Conservation (phyloP, 2,888 invertebrate species). For the Zygogramma bicolorata region DNA sequence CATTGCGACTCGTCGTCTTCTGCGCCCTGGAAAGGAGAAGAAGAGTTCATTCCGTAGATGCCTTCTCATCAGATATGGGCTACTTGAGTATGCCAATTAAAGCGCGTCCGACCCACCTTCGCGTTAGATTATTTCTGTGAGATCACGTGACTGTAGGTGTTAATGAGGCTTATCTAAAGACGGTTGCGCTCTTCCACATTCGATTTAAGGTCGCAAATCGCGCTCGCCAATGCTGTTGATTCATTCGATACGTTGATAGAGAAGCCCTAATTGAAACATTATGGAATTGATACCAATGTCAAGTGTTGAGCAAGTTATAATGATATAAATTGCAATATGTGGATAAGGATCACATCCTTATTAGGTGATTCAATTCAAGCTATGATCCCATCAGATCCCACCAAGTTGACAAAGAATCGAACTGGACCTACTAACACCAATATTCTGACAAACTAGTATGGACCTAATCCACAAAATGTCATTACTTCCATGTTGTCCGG, state of each 20-base stretch:
- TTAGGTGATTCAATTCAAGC: no score
- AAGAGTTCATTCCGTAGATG: not conserved
- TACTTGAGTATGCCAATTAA: constrained; percentile 63
- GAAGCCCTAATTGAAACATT: constrained; percentile 18
- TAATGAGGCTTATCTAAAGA: constrained; percentile 59
- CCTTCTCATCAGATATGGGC: constrained; percentile 55
- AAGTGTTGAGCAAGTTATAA: no score
- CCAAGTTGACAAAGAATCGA: no score
- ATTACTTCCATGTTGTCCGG: no score
- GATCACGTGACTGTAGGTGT: constrained; percentile 63
- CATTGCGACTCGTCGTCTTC: not conserved
- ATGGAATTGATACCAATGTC: not conserved
- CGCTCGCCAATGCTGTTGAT: constrained; percentile 26
- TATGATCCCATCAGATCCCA: no score
- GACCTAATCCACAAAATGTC: no score
- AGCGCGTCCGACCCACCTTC: constrained; percentile 59
- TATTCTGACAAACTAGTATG: no score
- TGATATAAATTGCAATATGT: no score
- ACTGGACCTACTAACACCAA: no score
- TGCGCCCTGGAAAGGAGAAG: not conserved
- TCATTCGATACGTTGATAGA: not conserved
- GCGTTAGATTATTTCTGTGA: constrained; percentile 55
- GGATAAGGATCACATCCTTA: no score
- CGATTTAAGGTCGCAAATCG: constrained; percentile 43
- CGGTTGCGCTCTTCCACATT: constrained; percentile 47